These are phyloP conservation scores for Xiphophorus hellerii DNA, from an alignment of 2,113 vertebrate species.

Conservation along the genomic window DNA sequence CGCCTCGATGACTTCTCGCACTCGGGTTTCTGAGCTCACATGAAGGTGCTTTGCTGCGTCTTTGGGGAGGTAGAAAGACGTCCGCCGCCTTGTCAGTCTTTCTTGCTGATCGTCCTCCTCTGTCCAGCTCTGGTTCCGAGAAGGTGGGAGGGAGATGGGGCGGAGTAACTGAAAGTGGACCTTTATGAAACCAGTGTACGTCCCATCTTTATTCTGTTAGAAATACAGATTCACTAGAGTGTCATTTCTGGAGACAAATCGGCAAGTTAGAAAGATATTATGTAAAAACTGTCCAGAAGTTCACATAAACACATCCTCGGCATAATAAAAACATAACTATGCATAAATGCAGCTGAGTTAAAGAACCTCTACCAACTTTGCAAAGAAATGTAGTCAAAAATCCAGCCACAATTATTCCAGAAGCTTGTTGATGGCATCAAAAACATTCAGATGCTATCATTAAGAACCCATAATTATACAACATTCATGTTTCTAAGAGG, in stretches of 20 bases:
- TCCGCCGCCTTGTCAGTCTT: slow-evolving; percentile 82
- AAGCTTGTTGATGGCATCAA: neutral
- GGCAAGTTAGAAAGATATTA: no score
- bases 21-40: slow-evolving; percentile 87
- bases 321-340: neutral
- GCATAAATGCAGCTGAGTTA: neutral
- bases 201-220: slow-evolving; percentile 89
- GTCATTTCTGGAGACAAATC: no score
- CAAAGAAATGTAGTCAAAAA: neutral
- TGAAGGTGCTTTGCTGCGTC: slow-evolving; percentile 94
- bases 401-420: neutral
- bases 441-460: neutral
- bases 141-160: slow-evolving; percentile 88
- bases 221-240: slow-evolving; percentile 4
- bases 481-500: no score
- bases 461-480: neutral
- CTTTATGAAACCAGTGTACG: slow-evolving; percentile 97
- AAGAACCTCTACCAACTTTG: neutral
- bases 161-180: slow-evolving; percentile 93
- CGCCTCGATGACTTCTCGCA: slow-evolving; percentile 92
- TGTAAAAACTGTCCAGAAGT: neutral
- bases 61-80: slow-evolving; percentile 96
- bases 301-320: neutral
- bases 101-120: slow-evolving; percentile 69
- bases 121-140: slow-evolving; percentile 75